Conservation (phyloP, 2,113 vertebrate genomes). For the Scomber japonicus region DNA sequence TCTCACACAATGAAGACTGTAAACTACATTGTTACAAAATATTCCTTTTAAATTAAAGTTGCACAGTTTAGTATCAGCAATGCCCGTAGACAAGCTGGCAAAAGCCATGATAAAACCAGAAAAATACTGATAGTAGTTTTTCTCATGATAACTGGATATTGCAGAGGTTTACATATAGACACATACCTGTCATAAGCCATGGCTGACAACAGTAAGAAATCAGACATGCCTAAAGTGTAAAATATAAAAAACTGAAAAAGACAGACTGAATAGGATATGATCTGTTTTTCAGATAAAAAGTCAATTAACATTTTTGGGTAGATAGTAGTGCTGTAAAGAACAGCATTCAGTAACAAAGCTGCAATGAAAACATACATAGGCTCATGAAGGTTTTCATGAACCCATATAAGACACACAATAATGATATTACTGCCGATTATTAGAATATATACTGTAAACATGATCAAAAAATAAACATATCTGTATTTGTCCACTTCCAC, state of each 20-base stretch:
- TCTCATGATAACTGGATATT: slow-evolving; percentile 5
- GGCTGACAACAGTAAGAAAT: slow-evolving; percentile 7
- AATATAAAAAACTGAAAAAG: slow-evolving; percentile 6
- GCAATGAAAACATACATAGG: slow-evolving; percentile 45
- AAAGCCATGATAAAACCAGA: slow-evolving; percentile 2
- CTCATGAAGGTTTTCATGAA: slow-evolving; percentile 20
- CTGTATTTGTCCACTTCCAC: slow-evolving; percentile 24
- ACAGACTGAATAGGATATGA: slow-evolving; percentile 4
- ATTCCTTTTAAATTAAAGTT: slow-evolving; percentile 23
- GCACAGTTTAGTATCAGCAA: slow-evolving; percentile 1
- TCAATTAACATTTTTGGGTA: slow-evolving; percentile 35
- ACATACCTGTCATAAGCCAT: slow-evolving; percentile 35
- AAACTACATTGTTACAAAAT: slow-evolving; percentile 36
- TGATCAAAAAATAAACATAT: slow-evolving; percentile 25
- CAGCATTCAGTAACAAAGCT: slow-evolving; percentile 24
- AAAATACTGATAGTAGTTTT: background rate
- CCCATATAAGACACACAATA: slow-evolving; percentile 12
- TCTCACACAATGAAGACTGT: background rate
- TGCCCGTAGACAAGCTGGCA: background rate
- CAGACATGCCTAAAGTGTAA: slow-evolving; percentile 1
- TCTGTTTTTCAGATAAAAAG: slow-evolving; percentile 30
- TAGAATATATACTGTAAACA: slow-evolving; percentile 16
- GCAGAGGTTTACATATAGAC: slow-evolving; percentile 1
- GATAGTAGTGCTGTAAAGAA: slow-evolving; percentile 6
- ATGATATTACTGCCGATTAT: slow-evolving; percentile 26